Evolutionary conservation across 2,888 invertebrate species (phyloP).

Genomic region (Pammene aurita): DNA sequence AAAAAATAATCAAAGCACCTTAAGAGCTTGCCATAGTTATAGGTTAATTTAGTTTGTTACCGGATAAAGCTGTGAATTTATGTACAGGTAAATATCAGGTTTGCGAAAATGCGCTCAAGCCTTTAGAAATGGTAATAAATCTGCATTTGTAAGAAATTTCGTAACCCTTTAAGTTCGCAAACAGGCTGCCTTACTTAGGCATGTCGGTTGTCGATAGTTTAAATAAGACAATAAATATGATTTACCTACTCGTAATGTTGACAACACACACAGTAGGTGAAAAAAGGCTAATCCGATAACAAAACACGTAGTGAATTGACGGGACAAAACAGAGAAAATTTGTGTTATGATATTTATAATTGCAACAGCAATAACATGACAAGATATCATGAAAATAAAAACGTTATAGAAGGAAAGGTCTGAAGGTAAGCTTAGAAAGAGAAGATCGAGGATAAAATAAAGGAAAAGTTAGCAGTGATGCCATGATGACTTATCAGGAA

Average conservation of each 20-base stretch:
- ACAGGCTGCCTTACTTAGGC: conserved; percentile 40
- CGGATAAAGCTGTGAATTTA: conserved; percentile 12
- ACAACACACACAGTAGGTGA: too few species aligned
- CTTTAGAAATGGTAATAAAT: conserved; percentile 35
- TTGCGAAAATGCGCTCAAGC: conserved; percentile 26
- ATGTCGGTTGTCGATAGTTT: conserved; percentile 40
- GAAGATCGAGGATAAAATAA: too few species aligned
- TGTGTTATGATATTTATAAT: not conserved
- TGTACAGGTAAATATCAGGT: conserved; percentile 21
- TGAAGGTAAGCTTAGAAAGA: too few species aligned
- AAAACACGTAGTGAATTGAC: too few species aligned
- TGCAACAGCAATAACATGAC: too few species aligned
- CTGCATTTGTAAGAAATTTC: conserved; percentile 32
- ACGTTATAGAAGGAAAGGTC: too few species aligned
- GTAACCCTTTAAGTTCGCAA: conserved; percentile 33
- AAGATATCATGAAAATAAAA: too few species aligned
- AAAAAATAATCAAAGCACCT: not conserved
- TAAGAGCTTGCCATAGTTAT: not conserved
- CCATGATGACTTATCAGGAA: too few species aligned
- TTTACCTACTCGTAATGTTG: conserved; percentile 5
- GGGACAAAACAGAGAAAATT: too few species aligned
- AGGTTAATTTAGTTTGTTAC: conserved; percentile 5
- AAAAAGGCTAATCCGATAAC: too few species aligned
- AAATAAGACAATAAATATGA: conserved; percentile 37
- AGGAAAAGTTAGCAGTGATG: too few species aligned